Percentiles rank a stretch among this genome's conserved stretches.
Conservation (phyloP, 2,888 invertebrate species). For the Synergus japonicus region DNA sequence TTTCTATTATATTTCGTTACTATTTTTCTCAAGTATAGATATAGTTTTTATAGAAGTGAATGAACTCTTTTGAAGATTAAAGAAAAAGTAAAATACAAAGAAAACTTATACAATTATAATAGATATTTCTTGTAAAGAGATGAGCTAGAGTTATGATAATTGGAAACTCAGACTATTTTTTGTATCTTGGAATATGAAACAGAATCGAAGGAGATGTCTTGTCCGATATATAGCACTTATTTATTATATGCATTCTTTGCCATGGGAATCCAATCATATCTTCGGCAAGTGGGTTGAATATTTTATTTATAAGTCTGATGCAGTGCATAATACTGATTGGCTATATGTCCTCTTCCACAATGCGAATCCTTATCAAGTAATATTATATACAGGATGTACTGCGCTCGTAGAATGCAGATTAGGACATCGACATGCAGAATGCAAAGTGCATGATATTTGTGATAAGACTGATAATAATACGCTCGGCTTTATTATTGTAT, state of each 20-base stretch:
- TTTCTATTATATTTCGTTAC: not conserved
- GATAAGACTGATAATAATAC: not conserved
- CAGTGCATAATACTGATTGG: constrained; percentile 55
- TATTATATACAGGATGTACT: not conserved
- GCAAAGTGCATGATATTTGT: not conserved
- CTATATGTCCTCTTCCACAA: constrained; percentile 40
- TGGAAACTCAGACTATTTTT: constrained; percentile 21
- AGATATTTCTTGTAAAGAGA: not conserved
- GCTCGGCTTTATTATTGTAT: not conserved
- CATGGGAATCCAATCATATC: constrained; percentile 49
- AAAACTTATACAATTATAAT: not conserved
- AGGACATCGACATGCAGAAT: constrained; percentile 9
- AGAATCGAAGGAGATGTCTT: constrained; percentile 44
- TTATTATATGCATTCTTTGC: constrained; percentile 25
- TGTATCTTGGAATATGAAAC: constrained; percentile 49
- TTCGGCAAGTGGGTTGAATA: constrained; percentile 44
- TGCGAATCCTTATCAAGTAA: constrained; percentile 44
- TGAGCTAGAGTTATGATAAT: constrained; percentile 8
- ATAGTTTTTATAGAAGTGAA: not conserved
- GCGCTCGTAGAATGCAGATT: constrained; percentile 9
- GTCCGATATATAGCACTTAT: constrained; percentile 33
- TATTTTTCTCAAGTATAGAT: not conserved
- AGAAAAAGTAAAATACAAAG: not conserved
- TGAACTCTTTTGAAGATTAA: not conserved
- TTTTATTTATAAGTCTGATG: constrained; percentile 58